Evolutionary conservation across 2,888 invertebrate species (phyloP).

Genomic region (Thereva nobilitata): DNA sequence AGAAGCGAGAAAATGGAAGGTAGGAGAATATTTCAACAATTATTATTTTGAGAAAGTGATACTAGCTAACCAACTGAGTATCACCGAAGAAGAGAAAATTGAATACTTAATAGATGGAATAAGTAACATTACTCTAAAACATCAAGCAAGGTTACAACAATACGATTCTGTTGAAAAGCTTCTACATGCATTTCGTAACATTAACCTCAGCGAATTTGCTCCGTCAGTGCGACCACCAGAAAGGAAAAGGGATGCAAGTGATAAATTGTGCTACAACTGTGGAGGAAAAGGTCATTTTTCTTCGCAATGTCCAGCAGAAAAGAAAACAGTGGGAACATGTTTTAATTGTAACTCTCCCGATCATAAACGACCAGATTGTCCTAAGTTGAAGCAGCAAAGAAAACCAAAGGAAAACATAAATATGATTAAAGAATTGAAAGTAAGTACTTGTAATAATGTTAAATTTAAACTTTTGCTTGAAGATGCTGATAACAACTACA

Average conservation of each 20-base stretch:
- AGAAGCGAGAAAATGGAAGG: background rate
- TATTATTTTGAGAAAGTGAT: background rate
- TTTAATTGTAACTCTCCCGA: background rate
- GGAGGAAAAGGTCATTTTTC: background rate
- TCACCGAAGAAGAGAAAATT: background rate
- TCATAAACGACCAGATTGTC: background rate
- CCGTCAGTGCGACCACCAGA: background rate
- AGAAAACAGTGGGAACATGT: background rate
- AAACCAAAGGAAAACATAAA: background rate
- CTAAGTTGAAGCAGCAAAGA: background rate
- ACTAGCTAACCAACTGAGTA: background rate
- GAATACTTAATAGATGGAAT: background rate
- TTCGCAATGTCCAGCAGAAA: background rate
- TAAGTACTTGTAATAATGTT: no score
- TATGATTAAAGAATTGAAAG: background rate
- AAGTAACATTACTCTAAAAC: background rate
- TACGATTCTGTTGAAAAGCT: background rate
- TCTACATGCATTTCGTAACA: background rate
- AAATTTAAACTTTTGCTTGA: background rate
- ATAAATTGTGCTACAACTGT: conserved; percentile 1
- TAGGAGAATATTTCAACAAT: background rate
- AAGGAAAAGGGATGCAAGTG: background rate
- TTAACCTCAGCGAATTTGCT: background rate
- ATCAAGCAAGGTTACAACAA: background rate
- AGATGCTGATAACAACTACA: background rate